A percentile compares a stretch with the other conserved stretches of the same genome.
Evolutionary conservation across 2,888 invertebrate species (phyloP).

Genomic region (Fissipunctia ypsillon): DNA sequence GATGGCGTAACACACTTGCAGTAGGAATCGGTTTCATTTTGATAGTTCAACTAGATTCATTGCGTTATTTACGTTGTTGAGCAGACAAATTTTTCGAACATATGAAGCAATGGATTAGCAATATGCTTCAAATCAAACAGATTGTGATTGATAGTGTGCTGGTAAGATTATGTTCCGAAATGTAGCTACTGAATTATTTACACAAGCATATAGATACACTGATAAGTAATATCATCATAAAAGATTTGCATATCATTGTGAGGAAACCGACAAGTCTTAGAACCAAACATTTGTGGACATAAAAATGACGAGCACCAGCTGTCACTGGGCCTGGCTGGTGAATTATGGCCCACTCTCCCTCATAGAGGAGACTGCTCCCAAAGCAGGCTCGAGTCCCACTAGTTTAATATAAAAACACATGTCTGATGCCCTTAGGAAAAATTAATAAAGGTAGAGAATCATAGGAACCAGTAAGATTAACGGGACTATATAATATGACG

Average conservation of each 20-base stretch:
- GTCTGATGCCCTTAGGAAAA: not conserved
- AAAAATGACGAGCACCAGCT: not conserved
- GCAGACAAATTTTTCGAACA: too few relatives aligned
- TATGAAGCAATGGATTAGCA: too few relatives aligned
- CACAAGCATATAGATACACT: not conserved
- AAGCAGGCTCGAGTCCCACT: not conserved
- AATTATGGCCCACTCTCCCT: not conserved
- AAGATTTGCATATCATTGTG: not conserved
- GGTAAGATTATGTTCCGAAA: conserved; percentile 9
- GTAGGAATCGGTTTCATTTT: too few relatives aligned
- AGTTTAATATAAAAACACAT: not conserved
- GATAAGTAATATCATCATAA: not conserved
- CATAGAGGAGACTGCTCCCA: not conserved
- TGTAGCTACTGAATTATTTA: conserved; percentile 16
- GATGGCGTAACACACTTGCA: too few relatives aligned
- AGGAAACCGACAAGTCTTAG: not conserved
- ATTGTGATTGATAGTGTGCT: too few relatives aligned
- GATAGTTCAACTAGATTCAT: too few relatives aligned
- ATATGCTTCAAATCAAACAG: too few relatives aligned
- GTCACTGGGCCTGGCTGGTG: not conserved
- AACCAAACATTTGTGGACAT: not conserved
- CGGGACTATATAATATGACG: not conserved
- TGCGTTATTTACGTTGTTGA: too few relatives aligned
- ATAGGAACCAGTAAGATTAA: not conserved
- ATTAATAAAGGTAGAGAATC: too few relatives aligned